phyloP scores from a whole-genome alignment of 2,888 invertebrate genomes.

The Eulithis testata region DNA sequence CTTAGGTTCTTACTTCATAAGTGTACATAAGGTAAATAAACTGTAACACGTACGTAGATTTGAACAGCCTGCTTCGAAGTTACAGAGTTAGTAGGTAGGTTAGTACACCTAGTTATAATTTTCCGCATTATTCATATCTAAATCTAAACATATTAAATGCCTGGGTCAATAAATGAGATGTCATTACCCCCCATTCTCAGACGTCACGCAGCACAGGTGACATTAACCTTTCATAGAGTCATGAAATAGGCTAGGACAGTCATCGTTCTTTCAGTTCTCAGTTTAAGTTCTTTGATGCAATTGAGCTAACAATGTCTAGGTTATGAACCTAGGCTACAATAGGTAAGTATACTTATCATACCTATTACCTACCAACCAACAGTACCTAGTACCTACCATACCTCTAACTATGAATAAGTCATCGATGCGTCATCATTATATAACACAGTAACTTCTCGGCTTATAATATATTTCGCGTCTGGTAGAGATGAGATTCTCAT shows the following conservation, averaged over 20 bases:
- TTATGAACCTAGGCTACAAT: not conserved
- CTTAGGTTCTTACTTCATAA: too few relatives aligned
- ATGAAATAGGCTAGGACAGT: slow-evolving; percentile 41
- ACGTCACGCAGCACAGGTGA: slow-evolving; percentile 53
- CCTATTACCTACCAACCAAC: not conserved
- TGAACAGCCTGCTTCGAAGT: not conserved
- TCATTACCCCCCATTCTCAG: slow-evolving; percentile 49
- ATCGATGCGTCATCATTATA: too few relatives aligned
- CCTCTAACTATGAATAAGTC: too few relatives aligned
- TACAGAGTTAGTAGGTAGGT: not conserved
- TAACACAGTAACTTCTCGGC: too few relatives aligned
- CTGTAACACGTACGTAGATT: not conserved
- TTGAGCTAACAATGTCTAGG: slow-evolving; percentile 4
- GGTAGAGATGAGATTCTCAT: too few relatives aligned
- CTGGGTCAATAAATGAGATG: slow-evolving; percentile 43
- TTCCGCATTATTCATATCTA: slow-evolving; percentile 1
- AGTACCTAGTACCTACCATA: too few relatives aligned
- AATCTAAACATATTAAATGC: slow-evolving; percentile 7
- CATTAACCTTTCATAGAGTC: slow-evolving; percentile 53
- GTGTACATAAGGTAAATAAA: too few relatives aligned
- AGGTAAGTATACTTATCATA: not conserved
- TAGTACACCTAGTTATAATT: not conserved
- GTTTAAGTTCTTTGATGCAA: not conserved
- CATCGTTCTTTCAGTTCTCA: slow-evolving; percentile 23
- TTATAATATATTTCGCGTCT: too few relatives aligned